A percentile compares a stretch with the other conserved stretches of the same genome.
These are phyloP conservation scores for Spilarctia lutea DNA, from an alignment of 2,888 invertebrate species.

Conservation along the genomic window DNA sequence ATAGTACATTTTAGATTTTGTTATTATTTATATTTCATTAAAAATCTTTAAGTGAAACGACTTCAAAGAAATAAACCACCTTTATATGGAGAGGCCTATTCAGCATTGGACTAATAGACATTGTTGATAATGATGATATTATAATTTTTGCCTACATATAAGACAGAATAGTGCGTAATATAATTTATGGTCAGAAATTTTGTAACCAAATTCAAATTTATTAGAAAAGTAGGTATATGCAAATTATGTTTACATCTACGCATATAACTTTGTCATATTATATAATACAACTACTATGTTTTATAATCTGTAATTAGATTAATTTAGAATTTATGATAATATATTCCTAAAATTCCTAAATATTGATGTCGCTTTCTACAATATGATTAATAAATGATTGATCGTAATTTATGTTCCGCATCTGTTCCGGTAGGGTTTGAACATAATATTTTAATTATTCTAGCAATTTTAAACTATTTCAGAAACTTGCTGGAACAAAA, in stretches of 20 bases:
- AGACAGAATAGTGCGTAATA: not conserved
- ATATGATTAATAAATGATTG: slow-evolving; percentile 8
- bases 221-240: not conserved
- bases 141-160: not conserved
- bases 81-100: too few species aligned
- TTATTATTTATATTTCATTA: too few species aligned
- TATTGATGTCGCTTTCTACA: slow-evolving; percentile 20
- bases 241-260: not conserved
- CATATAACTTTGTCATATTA: not conserved
- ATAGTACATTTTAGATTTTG: too few species aligned
- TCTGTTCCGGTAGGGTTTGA: not conserved
- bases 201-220: not conserved
- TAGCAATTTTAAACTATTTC: not conserved
- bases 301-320: slow-evolving; percentile 14
- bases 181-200: not conserved
- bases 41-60: too few species aligned
- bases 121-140: too few species aligned
- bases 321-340: slow-evolving; percentile 16
- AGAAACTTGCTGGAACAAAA: too few species aligned
- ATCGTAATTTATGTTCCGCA: not conserved
- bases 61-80: too few species aligned
- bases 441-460: not conserved
- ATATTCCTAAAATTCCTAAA: not conserved
- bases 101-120: too few species aligned
- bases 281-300: slow-evolving; percentile 6